These are phyloP conservation scores for Caenorhabditis sp. DNA, from an alignment of 2,888 invertebrate species.

Conservation along the genomic window DNA sequence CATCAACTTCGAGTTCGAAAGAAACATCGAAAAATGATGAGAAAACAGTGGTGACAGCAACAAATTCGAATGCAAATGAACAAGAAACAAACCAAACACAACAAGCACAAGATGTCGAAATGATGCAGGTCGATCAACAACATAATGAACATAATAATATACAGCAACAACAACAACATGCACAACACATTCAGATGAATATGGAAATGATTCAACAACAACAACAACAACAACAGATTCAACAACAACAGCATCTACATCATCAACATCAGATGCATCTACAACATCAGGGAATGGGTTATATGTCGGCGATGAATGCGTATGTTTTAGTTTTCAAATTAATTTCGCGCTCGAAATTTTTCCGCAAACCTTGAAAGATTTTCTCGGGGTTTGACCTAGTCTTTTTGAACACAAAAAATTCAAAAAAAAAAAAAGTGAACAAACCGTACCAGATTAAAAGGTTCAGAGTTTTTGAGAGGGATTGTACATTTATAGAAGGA, in stretches of 20 bases:
- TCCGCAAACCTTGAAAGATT: no score
- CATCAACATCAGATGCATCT: slow-evolving; percentile 2
- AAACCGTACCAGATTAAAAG: no score
- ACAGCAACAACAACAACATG: slow-evolving; percentile 9
- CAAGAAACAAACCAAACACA: neutral
- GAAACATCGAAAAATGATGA: neutral
- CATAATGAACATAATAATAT: slow-evolving; percentile 12
- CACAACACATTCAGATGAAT: slow-evolving; percentile 12
- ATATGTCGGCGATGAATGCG: neutral
- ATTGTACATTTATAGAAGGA: no score
- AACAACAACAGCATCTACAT: slow-evolving; percentile 8
- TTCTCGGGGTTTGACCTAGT: no score
- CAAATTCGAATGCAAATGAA: slow-evolving; percentile 6
- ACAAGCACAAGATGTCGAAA: neutral
- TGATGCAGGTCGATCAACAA: slow-evolving; percentile 3
- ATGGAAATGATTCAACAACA: slow-evolving; percentile 25
- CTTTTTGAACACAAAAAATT: no score
- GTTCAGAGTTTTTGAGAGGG: no score
- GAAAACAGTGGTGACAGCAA: neutral
- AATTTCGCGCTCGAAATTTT: no score
- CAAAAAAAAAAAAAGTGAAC: no score
- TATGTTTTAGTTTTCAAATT: neutral
- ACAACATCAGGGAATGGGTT: slow-evolving; percentile 2
- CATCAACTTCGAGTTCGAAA: neutral
- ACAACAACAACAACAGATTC: slow-evolving; percentile 17